Conservation (phyloP, 2,797 vertebrate genomes). For the Siniperca scherzeri region DNA sequence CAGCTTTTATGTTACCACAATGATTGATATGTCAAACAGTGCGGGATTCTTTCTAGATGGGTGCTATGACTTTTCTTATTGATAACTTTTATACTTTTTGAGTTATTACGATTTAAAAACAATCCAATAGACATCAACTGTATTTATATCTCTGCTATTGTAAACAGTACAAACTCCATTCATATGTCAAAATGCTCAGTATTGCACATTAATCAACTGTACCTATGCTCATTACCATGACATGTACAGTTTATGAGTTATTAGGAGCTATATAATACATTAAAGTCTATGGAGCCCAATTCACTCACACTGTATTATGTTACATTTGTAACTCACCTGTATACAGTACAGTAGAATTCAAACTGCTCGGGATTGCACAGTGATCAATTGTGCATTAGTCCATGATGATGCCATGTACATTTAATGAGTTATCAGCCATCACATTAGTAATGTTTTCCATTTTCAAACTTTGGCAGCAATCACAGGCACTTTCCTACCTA, state of each 20-base stretch:
- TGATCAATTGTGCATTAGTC: not conserved
- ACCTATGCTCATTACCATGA: conserved; percentile 39
- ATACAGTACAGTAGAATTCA: not conserved
- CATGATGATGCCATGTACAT: not conserved
- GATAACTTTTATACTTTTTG: conserved; percentile 79
- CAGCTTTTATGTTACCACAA: conserved; percentile 33
- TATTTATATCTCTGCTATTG: conserved; percentile 73
- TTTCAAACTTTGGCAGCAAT: not conserved
- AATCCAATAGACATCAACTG: conserved; percentile 63
- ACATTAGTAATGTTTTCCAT: not conserved
- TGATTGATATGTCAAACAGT: conserved; percentile 47
- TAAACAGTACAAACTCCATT: conserved; percentile 56
- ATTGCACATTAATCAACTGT: conserved; percentile 53
- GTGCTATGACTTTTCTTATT: conserved; percentile 75
- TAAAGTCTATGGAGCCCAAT: conserved; percentile 67
- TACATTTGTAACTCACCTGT: conserved; percentile 1
- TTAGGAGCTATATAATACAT: conserved; percentile 57
- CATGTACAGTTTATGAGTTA: conserved; percentile 58
- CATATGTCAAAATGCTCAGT: conserved; percentile 51
- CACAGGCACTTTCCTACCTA: not conserved
- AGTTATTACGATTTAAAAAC: conserved; percentile 69
- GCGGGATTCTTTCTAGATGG: conserved; percentile 63
- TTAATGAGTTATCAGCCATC: not conserved
- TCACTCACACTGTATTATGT: conserved; percentile 5
- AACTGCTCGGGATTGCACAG: not conserved